phyloP scores from a whole-genome alignment of 2,113 vertebrate genomes.

The Sylvia atricapilla region DNA sequence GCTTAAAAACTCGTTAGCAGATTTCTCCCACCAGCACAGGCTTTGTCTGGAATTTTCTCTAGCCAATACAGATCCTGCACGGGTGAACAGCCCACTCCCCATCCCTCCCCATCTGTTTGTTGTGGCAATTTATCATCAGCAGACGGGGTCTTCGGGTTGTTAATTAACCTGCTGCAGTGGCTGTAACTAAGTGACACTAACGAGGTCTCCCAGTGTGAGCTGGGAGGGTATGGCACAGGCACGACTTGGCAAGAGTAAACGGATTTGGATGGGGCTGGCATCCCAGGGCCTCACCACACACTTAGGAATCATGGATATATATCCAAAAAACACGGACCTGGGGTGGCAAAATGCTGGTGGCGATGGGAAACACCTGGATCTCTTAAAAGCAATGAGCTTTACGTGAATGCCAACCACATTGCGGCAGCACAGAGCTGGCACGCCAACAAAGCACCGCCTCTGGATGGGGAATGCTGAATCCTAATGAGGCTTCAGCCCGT shows the following conservation, averaged over 20 bases:
- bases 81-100: rapidly evolving
- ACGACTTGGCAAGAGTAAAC: background rate
- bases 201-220: rapidly evolving
- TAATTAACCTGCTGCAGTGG: background rate
- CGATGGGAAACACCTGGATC: background rate
- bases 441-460: background rate
- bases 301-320: rapidly evolving
- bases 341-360: background rate
- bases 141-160: rapidly evolving
- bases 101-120: background rate
- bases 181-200: background rate
- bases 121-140: background rate
- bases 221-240: background rate
- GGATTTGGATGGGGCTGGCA: background rate
- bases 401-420: rapidly evolving
- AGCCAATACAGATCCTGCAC: background rate
- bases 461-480: background rate
- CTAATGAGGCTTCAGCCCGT: background rate
- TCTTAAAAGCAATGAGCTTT: background rate
- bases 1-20: background rate
- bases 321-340: rapidly evolving
- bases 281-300: background rate
- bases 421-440: background rate
- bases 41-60: background rate
- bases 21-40: background rate